phyloP scores from a whole-genome alignment of 2,797 vertebrate species.

The Ataeniobius toweri region DNA sequence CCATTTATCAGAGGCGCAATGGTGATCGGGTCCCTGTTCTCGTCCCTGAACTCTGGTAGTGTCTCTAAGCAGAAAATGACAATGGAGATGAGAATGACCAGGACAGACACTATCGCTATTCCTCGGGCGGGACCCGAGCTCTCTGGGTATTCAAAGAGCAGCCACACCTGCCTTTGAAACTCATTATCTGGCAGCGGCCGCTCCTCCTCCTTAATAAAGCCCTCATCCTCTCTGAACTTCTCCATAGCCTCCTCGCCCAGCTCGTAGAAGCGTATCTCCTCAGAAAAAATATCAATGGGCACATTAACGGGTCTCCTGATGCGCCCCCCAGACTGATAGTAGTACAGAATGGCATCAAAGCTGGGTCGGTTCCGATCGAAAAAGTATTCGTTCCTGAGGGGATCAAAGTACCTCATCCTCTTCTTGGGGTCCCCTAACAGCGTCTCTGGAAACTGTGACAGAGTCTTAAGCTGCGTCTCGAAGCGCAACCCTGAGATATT shows the following conservation, averaged over 20 bases:
- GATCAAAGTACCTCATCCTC: constrained; percentile 97
- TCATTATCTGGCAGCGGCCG: constrained; percentile 92
- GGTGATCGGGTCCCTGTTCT: constrained; percentile 84
- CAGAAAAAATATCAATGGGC: constrained; percentile 97
- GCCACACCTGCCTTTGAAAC: constrained; percentile 97
- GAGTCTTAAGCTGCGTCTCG: constrained; percentile 97
- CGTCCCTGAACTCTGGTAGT: constrained; percentile 93
- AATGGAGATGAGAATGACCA: constrained; percentile 98
- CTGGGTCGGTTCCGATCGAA: constrained; percentile 97
- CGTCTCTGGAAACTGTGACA: constrained; percentile 96
- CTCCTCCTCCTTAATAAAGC: constrained; percentile 98
- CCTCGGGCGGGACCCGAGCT: constrained; percentile 95
- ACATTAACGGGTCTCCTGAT: constrained; percentile 96
- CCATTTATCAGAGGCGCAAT: constrained; percentile 73
- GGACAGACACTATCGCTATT: constrained; percentile 96
- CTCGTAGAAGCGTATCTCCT: constrained; percentile 98
- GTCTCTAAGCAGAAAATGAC: constrained; percentile 99
- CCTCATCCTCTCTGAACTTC: constrained; percentile 98
- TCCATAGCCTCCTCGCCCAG: constrained; percentile 98
- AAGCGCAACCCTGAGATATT: constrained; percentile 97
- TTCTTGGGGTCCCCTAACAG: constrained; percentile 95
- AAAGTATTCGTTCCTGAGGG: constrained; percentile 98
- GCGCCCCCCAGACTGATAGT: constrained; percentile 96
- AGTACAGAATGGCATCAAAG: constrained; percentile 98
- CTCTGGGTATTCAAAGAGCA: constrained; percentile 97